Conservation (phyloP, 2,888 invertebrate genomes). For the Clunio marinus region DNA sequence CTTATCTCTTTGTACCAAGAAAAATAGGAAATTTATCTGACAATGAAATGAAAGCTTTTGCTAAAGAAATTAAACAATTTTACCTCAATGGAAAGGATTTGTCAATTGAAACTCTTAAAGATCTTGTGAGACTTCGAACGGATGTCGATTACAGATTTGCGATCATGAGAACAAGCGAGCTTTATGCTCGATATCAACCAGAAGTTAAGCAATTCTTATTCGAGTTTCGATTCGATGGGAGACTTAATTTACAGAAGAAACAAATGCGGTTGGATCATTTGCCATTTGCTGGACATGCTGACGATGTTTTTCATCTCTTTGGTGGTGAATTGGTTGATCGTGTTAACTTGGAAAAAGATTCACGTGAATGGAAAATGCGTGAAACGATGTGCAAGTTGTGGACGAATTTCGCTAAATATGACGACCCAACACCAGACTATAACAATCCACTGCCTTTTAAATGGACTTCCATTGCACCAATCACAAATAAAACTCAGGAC, state of each 20-base stretch:
- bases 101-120: constrained; percentile 49
- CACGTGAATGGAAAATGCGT: constrained; percentile 46
- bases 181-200: constrained; percentile 44
- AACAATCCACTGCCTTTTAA: constrained; percentile 40
- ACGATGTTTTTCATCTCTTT: constrained; percentile 59
- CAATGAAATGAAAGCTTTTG: constrained; percentile 41
- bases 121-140: constrained; percentile 53
- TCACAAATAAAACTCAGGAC: neutral
- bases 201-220: constrained; percentile 48
- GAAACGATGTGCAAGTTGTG: constrained; percentile 55
- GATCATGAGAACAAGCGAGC: constrained; percentile 44
- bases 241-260: constrained; percentile 55
- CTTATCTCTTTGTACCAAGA: constrained; percentile 46
- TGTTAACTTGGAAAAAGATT: constrained; percentile 41
- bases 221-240: constrained; percentile 57
- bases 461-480: constrained; percentile 45
- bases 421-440: constrained; percentile 49
- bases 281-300: constrained; percentile 58
- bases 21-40: constrained; percentile 42
- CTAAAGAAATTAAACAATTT: constrained; percentile 45
- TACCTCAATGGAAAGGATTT: constrained; percentile 53
- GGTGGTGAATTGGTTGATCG: constrained; percentile 13
- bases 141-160: constrained; percentile 51
- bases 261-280: constrained; percentile 49
- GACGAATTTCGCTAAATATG: constrained; percentile 61